phyloP scores from a whole-genome alignment of 2,113 vertebrate genomes.

The Procavia capensis region DNA sequence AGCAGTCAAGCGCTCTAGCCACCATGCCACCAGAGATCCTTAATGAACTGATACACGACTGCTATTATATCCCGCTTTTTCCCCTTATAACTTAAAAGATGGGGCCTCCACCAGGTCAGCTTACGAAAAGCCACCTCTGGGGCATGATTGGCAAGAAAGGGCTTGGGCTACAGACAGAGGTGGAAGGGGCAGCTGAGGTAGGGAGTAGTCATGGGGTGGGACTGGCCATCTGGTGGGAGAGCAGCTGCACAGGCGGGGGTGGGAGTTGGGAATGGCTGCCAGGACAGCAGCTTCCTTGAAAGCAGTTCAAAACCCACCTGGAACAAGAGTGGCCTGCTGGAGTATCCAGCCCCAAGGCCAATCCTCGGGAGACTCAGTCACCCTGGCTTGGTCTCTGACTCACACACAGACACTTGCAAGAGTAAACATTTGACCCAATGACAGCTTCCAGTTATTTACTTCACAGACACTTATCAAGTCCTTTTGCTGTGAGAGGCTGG shows the following conservation, averaged over 20 bases:
- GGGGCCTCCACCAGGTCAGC: background rate
- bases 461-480: background rate
- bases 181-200: background rate
- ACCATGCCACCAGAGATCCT: too few relatives aligned
- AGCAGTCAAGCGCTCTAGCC: too few relatives aligned
- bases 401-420: background rate
- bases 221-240: background rate
- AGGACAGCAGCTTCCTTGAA: background rate
- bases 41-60: background rate
- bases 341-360: background rate
- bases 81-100: background rate
- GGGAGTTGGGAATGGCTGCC: background rate
- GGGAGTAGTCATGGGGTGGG: background rate
- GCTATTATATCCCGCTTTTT: background rate
- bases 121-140: background rate
- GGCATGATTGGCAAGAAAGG: background rate
- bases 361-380: background rate
- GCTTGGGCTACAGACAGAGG: background rate
- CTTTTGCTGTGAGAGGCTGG: background rate
- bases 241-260: rapidly evolving
- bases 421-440: background rate
- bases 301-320: background rate
- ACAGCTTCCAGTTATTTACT: background rate
- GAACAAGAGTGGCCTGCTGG: background rate
- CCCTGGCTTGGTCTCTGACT: background rate